Conservation (phyloP, 2,113 vertebrate genomes). For the Melanotaenia duboulayi region DNA sequence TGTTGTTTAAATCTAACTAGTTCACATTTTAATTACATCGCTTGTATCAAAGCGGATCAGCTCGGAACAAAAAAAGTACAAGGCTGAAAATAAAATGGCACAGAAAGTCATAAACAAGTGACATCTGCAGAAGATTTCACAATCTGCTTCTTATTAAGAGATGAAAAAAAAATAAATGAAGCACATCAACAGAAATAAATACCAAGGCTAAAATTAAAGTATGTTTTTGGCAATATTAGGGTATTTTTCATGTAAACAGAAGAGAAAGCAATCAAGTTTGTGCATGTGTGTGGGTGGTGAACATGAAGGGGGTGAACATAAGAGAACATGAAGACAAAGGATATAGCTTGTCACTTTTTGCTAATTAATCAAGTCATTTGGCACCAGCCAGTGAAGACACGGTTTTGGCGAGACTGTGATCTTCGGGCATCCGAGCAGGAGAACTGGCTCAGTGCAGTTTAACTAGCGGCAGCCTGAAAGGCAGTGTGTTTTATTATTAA, state of each 20-base stretch:
- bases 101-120: constrained; percentile 17
- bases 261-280: constrained; percentile 39
- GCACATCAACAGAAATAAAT: constrained; percentile 7
- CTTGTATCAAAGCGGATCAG: constrained; percentile 36
- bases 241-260: constrained; percentile 45
- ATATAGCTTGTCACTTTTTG: constrained; percentile 63
- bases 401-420: constrained; percentile 58
- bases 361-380: constrained; percentile 68
- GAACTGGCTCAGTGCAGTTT: constrained; percentile 47
- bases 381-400: constrained; percentile 50
- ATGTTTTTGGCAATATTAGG: constrained; percentile 7
- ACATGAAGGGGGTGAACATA: constrained; percentile 36
- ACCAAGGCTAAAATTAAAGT: constrained; percentile 7
- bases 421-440: constrained; percentile 53
- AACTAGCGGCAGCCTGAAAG: constrained; percentile 50
- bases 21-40: constrained; percentile 64
- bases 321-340: constrained; percentile 59
- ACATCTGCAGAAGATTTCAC: constrained; percentile 20
- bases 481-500: constrained; percentile 59
- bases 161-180: constrained; percentile 23
- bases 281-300: constrained; percentile 31
- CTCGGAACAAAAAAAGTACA: constrained; percentile 11
- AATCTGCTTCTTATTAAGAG: constrained; percentile 14
- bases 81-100: constrained; percentile 46
- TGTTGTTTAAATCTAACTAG: constrained; percentile 44